Evolutionary conservation across 2,888 invertebrate species (phyloP).

Genomic region (Punctoribates punctum): DNA sequence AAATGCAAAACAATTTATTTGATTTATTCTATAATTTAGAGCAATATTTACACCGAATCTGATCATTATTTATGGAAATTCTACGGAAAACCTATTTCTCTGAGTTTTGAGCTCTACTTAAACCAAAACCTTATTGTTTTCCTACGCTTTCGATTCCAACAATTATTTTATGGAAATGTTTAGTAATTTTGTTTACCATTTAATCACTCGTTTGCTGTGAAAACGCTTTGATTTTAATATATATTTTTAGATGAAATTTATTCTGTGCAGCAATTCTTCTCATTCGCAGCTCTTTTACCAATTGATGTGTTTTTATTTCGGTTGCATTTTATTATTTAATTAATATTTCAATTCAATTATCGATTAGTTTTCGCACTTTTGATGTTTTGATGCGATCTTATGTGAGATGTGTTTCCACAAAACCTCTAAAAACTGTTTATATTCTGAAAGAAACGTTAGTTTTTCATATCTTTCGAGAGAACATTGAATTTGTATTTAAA

Average conservation of each 20-base stretch:
- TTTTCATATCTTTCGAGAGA: background rate
- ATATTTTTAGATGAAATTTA: background rate
- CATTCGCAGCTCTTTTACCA: constrained; percentile 4
- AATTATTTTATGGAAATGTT: background rate
- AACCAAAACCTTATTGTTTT: background rate
- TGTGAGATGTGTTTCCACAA: background rate
- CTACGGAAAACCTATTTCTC: background rate
- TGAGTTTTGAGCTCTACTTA: constrained; percentile 14
- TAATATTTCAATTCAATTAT: background rate
- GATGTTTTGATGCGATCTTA: background rate
- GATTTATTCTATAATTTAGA: background rate
- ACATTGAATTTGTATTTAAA: background rate
- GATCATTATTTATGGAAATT: background rate
- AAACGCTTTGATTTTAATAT: constrained; percentile 6
- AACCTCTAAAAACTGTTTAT: too few relatives aligned
- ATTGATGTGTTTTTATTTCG: background rate
- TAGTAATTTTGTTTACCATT: background rate
- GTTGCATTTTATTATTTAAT: background rate
- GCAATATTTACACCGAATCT: constrained; percentile 18
- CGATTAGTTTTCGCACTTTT: background rate
- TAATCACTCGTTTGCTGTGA: background rate
- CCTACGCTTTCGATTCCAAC: background rate
- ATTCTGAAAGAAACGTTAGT: background rate
- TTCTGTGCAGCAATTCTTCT: constrained; percentile 9
- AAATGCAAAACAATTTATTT: background rate